Conservation (phyloP, 2,797 vertebrate genomes). For the Sphenopsis melanotis region DNA sequence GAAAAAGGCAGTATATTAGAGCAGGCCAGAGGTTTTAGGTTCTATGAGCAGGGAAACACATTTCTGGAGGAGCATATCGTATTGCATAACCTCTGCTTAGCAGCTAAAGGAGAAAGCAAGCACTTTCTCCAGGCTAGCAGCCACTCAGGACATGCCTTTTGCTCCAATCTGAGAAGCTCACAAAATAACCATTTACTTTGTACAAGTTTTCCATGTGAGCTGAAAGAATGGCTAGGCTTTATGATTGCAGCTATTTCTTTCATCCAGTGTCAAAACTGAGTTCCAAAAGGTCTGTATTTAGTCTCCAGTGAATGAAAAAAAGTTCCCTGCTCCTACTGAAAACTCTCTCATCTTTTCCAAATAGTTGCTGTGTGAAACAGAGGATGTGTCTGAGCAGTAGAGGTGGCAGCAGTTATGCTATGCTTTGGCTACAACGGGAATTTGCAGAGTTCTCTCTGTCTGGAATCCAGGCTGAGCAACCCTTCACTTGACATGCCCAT, state of each 20-base stretch:
- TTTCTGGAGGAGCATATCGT: not conserved
- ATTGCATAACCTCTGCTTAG: not conserved
- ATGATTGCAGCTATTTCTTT: not conserved
- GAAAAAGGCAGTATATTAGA: not conserved
- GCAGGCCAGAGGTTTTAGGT: not conserved
- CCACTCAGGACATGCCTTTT: not conserved
- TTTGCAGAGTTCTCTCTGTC: not conserved
- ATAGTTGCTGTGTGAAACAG: not conserved
- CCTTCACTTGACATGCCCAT: not conserved
- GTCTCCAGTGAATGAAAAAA: not conserved
- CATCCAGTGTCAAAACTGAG: not conserved
- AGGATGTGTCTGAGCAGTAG: not conserved
- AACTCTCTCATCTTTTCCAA: not conserved
- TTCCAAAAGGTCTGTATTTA: not conserved
- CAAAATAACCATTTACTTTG: not conserved
- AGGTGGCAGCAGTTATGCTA: not conserved
- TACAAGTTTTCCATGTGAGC: not conserved
- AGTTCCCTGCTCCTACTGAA: not conserved
- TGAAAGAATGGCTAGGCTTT: not conserved
- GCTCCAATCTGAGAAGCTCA: not conserved
- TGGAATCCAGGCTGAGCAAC: not conserved
- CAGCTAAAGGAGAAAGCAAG: not conserved
- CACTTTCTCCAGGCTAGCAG: not conserved
- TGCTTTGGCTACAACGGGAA: fast-evolving
- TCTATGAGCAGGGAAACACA: not conserved